Base-by-base conservation (phyloP, 1,140 invertebrate genomes). In the Atta colombica region DNA sequence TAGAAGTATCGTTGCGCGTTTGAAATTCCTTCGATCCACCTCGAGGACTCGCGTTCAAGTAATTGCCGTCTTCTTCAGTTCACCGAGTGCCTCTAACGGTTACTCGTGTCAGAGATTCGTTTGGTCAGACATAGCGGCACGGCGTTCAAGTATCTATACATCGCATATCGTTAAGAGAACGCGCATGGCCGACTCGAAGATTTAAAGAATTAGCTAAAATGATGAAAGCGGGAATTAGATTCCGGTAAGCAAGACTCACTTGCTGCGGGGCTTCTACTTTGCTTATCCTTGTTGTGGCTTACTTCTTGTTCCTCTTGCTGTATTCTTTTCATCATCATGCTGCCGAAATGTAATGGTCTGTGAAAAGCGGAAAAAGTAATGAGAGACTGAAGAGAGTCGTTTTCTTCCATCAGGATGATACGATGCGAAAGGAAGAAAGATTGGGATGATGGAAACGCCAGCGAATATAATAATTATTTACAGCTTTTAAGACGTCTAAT, bases 11-110 rank as follows among this genome's bases (percentile, higher is more conserved):
- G 89, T 84, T 74, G 77, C 85, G 61, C n/a, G 84, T 77, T 91
- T 77, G 81, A 77, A 87, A 91, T 92, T 92, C 88, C 90, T 88
- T 80, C 88, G 85, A 91, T 80, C 90, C 88, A 92, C 88, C 90
- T 88, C 88, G 88, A 82, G 63, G 61, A 80, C 82, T 88, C 39
- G 60, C 72, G 88, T 88, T 89, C 91, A 66, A 91, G 91, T 90
- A 92, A 92, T 92, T 91, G 91, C 87, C 77, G 69, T 90, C 66
- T 88, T 87, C 82, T 78, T 89, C 63, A 85, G 88, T 45, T 81
- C 68, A 51, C 68, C 53, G 28, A 72, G 28, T 31, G 31, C 63
- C 53, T 63, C 49, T 45, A 82, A 63, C 88, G 88, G 55, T 87
- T 89, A 84, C 89, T 69, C 84, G 75, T 55, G 82, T 89, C 86